Conservation (phyloP, 2,888 invertebrate genomes). For the Smittia sp. region DNA sequence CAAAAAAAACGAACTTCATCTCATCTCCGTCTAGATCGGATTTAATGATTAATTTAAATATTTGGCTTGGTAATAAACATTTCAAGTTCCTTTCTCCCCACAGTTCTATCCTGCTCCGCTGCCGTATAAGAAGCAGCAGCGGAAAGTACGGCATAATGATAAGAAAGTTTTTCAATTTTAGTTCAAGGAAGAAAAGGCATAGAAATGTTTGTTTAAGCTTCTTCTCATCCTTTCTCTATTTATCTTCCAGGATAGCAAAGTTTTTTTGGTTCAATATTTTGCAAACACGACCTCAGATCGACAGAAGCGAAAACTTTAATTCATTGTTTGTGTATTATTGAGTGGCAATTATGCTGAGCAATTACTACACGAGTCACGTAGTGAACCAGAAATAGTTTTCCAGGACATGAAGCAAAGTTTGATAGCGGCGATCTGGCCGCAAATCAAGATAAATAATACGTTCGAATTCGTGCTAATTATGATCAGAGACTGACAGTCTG, state of each 20-base stretch:
- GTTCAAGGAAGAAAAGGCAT: conserved; percentile 30
- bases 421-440: not conserved
- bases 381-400: not conserved
- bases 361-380: not conserved
- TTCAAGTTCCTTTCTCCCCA: not conserved
- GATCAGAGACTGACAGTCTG: not conserved
- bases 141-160: conserved; percentile 1
- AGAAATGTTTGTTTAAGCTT: conserved; percentile 25
- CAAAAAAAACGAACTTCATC: conserved; percentile 1
- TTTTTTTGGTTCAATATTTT: not conserved
- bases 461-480: conserved; percentile 1
- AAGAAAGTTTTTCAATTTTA: conserved; percentile 38
- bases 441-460: conserved; percentile 11
- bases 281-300: not conserved
- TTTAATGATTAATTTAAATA: conserved; percentile 40
- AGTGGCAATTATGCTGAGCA: not conserved
- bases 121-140: not conserved
- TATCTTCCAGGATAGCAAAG: not conserved
- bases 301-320: not conserved
- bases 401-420: not conserved
- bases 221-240: not conserved
- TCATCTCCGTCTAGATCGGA: not conserved
- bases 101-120: not conserved
- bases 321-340: not conserved
- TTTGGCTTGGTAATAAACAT: conserved; percentile 25